Evolutionary conservation across 53 echinoderm and acorn worm species (phyloP), one percentile per base, ranked within the genome.

Genomic region (Echinarachnius parma): DNA sequence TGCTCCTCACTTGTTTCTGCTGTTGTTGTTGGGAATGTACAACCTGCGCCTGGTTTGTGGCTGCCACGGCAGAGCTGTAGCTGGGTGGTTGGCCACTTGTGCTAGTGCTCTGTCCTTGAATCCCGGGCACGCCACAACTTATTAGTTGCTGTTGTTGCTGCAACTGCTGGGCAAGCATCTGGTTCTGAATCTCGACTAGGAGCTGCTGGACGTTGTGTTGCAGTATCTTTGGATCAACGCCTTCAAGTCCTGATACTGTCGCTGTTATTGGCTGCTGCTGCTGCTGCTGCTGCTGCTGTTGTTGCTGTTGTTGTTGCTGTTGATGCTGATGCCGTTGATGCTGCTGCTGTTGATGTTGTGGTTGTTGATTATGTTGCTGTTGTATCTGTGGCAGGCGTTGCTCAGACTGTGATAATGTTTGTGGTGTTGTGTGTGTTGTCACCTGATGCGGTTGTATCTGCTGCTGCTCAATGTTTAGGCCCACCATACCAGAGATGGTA

Each of bases 1-100:
- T 59, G 45, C 75, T 49, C 72, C 5, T 82, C 71, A 35, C 85
- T 86, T 67, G 75, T 31, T 82, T 87, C 39, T 87, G 84, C 23
- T 36, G 34, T n/a, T n/a, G n/a, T 63, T 75, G 85, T 26, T 78
- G 84, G 21, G 75, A 62, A 39, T 61, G 61, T 2, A 61, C 22
- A 5, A 35, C 61, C 26, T 42, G 45, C n/a, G n/a, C n/a, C 46
- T 46, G 30, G n/a, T 66, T 46, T 49, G 50, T 50, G 33, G 69
- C 69, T 28, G 66, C 66, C 1, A 69, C 53, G 9, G 69, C 69
- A 0, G 69, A 31, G 69, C 69, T 69, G 69, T 69, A 69, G 66
- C 66, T 66, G 5, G 66, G 66, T 0, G 48, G 66, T 24, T 66
- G 66, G 10, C 23, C 58, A 46, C 35, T 71, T 49, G 23, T 34